These are phyloP conservation scores for Phyllotreta striolata DNA, from an alignment of 2,888 invertebrate species.

Conservation along the genomic window DNA sequence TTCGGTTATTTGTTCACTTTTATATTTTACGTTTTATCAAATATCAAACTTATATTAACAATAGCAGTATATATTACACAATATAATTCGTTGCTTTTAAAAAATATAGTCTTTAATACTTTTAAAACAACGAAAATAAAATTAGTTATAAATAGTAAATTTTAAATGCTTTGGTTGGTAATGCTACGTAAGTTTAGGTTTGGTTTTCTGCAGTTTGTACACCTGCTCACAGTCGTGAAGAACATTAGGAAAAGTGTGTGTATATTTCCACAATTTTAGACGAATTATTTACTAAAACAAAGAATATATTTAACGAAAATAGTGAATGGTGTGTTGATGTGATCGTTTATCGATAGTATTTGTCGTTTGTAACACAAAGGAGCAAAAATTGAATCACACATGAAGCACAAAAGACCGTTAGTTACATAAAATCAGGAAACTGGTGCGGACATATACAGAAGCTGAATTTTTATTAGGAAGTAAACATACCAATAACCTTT, in stretches of 20 bases:
- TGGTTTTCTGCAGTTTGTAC: conserved; percentile 6
- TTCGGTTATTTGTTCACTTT: too few relatives aligned
- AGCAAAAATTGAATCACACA: conserved; percentile 29
- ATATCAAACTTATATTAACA: too few relatives aligned
- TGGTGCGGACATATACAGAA: conserved; percentile 36
- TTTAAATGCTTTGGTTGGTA: background rate
- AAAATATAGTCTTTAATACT: too few relatives aligned
- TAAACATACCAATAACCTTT: conserved; percentile 21
- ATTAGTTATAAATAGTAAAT: too few relatives aligned
- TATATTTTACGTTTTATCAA: too few relatives aligned
- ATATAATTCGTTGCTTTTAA: too few relatives aligned
- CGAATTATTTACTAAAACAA: conserved; percentile 39
- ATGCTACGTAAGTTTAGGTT: conserved; percentile 3
- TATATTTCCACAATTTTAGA: conserved; percentile 40
- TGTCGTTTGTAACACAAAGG: conserved; percentile 21
- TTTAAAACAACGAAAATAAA: too few relatives aligned
- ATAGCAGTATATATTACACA: too few relatives aligned
- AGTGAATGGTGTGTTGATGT: conserved; percentile 34
- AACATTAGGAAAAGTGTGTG: conserved; percentile 39
- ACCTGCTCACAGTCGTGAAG: conserved; percentile 28
- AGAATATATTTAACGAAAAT: conserved; percentile 28
- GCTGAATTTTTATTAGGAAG: conserved; percentile 33
- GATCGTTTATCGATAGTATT: conserved; percentile 14
- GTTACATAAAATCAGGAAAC: conserved; percentile 44
- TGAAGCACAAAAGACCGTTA: conserved; percentile 43